phyloP scores from a whole-genome alignment of 37 sponge, comb jelly and placozoan species.

The Spongilla lacustris region DNA sequence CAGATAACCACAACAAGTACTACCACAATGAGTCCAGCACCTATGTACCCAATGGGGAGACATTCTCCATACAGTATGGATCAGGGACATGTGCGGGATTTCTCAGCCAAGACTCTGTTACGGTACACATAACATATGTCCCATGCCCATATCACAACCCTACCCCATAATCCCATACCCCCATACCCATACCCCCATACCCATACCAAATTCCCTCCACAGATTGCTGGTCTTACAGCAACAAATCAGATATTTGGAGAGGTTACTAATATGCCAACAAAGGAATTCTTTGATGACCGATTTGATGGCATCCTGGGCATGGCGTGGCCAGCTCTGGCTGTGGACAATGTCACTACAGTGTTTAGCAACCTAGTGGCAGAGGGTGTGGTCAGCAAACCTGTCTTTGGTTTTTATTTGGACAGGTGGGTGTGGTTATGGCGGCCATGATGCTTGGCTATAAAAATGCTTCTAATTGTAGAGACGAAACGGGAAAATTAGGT shows the following conservation, averaged over 20 bases:
- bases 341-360: conserved; percentile 64
- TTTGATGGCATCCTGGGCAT: conserved; percentile 97
- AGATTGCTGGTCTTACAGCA: conserved; percentile 69
- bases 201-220: too few species aligned
- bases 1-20: conserved; percentile 49
- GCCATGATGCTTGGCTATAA: neutral
- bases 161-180: neutral
- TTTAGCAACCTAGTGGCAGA: conserved; percentile 83
- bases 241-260: conserved; percentile 86
- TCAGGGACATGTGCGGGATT: conserved; percentile 83
- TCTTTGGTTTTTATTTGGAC: conserved; percentile 87
- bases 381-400: conserved; percentile 52
- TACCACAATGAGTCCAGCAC: conserved; percentile 76
- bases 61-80: conserved; percentile 86
- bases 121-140: conserved; percentile 33
- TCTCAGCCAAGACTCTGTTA: conserved; percentile 83
- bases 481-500: conserved; percentile 47
- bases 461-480: too few species aligned
- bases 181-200: too few species aligned
- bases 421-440: conserved; percentile 40
- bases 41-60: conserved; percentile 80
- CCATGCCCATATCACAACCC: neutral
- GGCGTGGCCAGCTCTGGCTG: conserved; percentile 83
- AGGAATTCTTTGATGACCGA: conserved; percentile 89
- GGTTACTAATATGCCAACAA: conserved; percentile 82